Evolutionary conservation across 2,888 invertebrate species (phyloP), one percentile per base, ranked within the genome.

Genomic region (Entomobrya multifasciata): DNA sequence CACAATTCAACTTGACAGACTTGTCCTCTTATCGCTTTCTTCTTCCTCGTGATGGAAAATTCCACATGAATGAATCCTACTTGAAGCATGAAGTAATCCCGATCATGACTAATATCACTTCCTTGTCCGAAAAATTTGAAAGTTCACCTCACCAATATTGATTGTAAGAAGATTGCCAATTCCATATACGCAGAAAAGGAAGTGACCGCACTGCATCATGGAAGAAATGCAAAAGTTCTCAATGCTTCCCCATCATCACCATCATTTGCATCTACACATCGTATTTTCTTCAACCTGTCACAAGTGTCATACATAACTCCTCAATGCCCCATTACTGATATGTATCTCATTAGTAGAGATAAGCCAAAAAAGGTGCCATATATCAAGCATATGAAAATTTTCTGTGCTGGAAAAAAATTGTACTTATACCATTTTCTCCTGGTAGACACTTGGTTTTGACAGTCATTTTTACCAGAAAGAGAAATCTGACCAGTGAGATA

Each of bases 61-160:
- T 70, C 60, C 60, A 25, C 27, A 25, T 47, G 60, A 82, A 25
- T 74, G 44, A 44, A 82, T 74, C 44, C 15, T 25, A n/a, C n/a
- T n/a, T n/a, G n/a, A n/a, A n/a, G n/a, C n/a, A n/a, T n/a, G n/a
- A n/a, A 25, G 22, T 70, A 70, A 67, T 79, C 79, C 27, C 57
- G 52, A 81, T 72, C 55, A 81, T 82, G 81, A 72, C 60, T 44
- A 72, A 82, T 82, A 41, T 15, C 72, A 60, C 81, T 72, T 67
- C 36, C 65, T 67, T 20, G n/a, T 44, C n/a, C 17, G 65, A 44
- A 47, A 17, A 44, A 65, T 55, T 67, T 36, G 36, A 41, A 11
- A 3, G 5, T 17, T n/a, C 36, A 36, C n/a, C n/a, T n/a, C n/a
- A n/a, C n/a, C n/a, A n/a, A n/a, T n/a, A n/a, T n/a, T n/a, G n/a